phyloP scores from a whole-genome alignment of 2,888 invertebrate genomes.

The Stomorhina lunata region DNA sequence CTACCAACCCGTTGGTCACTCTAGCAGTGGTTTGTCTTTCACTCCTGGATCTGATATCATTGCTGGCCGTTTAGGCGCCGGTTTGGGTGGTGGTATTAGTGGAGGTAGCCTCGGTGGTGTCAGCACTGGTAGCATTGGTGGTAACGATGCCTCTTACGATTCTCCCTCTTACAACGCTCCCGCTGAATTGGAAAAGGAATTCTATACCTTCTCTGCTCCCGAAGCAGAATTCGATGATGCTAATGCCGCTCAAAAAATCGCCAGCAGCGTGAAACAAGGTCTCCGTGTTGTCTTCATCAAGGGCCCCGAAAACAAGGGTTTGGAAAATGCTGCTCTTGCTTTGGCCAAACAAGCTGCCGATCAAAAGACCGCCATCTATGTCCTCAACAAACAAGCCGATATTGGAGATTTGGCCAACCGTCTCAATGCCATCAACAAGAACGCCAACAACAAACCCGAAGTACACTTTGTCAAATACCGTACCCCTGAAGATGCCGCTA shows the following conservation, averaged over 20 bases:
- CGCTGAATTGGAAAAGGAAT: conserved; percentile 65
- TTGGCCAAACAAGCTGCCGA: conserved; percentile 62
- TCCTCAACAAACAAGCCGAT: no score
- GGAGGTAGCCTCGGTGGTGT: conserved; percentile 1
- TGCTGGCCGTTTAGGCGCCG: neutral
- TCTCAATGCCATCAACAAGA: no score
- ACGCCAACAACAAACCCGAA: no score
- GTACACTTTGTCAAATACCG: conserved; percentile 74
- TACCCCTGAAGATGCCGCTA: conserved; percentile 69
- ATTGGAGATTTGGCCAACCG: no score
- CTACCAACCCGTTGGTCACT: conserved; percentile 70
- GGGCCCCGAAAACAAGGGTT: no score
- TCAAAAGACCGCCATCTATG: conserved; percentile 65
- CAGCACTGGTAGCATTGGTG: neutral
- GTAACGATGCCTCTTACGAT: conserved; percentile 33
- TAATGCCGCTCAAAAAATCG: conserved; percentile 35
- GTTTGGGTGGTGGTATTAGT: neutral
- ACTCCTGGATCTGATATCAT: neutral
- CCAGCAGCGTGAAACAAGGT: conserved; percentile 58
- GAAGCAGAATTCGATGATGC: conserved; percentile 58
- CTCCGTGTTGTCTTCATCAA: no score
- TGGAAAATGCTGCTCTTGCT: conserved; percentile 63
- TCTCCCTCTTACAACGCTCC: conserved; percentile 43
- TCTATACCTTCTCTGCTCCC: conserved; percentile 63
- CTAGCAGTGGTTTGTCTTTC: conserved; percentile 29